Evolutionary conservation across 2,797 vertebrate species (phyloP), one percentile per base, ranked within the genome.

Genomic region (Emydoidea blandingii): DNA sequence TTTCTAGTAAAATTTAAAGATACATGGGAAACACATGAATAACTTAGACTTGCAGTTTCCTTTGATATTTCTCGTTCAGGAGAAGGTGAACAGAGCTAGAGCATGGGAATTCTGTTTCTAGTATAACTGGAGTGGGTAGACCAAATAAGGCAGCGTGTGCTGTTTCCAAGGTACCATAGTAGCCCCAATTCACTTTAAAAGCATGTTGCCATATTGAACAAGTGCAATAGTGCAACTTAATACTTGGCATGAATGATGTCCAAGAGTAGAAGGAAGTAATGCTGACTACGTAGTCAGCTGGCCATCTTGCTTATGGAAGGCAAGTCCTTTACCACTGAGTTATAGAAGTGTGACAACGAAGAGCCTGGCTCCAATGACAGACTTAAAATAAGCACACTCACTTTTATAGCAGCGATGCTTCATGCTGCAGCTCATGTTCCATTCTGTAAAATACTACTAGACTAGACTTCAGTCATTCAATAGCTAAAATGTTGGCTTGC

Each of bases 201-300:
- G 93, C 89, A 87, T 86, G 92, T 95, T 96, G 96, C 96, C 89
- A 87, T 94, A 93, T 94, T 94, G 81, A 93, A 94, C 94, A 94
- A 96, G 83, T 94, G 94, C n/a, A 34, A 9, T 91, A 50, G 65
- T 59, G 89, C 92, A 41, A 72, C 19, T 68, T 21, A 68, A n/a
- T 23, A 37, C 21, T 72, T 23, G n/a, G 68, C 37, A 41, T 72
- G 68, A 72, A 41, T 12, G 37, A 23, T 41, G n/a, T 12, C 68
- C 68, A 72, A 12, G 11, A 72, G 68, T 41, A 41, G 37, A 41
- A 21, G n/a, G 65, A 68, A 68, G 18, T 37, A 19, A 68, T 23
- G n/a, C 9, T 68, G 65, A 23, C 8, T 21, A 65, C 9, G 5
- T 31, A 83, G 93, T 87, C 88, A 41, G 94, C 88, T 79, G 91